A percentile compares a stretch with the other conserved stretches of the same genome.
Evolutionary conservation across 2,113 vertebrate species (phyloP).

Genomic region (Psammodynastes pulverulentus): DNA sequence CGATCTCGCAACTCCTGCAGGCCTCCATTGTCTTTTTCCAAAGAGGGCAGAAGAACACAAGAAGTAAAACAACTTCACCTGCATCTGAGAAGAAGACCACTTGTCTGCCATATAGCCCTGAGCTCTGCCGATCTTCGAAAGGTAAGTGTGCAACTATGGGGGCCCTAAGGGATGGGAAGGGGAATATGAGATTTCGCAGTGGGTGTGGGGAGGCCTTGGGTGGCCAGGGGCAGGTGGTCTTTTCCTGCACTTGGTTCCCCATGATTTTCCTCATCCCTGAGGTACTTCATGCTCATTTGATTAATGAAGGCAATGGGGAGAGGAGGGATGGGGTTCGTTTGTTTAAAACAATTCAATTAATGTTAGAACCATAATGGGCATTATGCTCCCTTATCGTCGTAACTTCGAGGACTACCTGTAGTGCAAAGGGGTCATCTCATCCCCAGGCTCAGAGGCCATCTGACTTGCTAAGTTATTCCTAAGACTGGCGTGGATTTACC

Average conservation of each 20-base stretch:
- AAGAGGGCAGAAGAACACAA: background rate
- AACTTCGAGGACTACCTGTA: background rate
- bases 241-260: background rate
- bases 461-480: background rate
- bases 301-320: background rate
- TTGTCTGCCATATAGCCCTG: background rate
- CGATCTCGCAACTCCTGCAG: background rate
- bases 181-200: background rate
- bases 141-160: background rate
- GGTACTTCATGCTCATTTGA: background rate
- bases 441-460: background rate
- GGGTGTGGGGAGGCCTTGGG: background rate
- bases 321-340: background rate
- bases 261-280: background rate
- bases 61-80: background rate
- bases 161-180: background rate
- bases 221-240: background rate
- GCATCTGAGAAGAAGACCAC: background rate
- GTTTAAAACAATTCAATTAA: background rate
- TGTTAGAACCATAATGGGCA: background rate
- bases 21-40: background rate
- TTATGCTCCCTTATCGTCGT: background rate
- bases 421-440: background rate
- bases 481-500: no score
- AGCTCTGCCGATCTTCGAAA: background rate